Evolutionary conservation across 2,113 vertebrate genomes (phyloP).

Genomic region (Dryoscopus gambensis): DNA sequence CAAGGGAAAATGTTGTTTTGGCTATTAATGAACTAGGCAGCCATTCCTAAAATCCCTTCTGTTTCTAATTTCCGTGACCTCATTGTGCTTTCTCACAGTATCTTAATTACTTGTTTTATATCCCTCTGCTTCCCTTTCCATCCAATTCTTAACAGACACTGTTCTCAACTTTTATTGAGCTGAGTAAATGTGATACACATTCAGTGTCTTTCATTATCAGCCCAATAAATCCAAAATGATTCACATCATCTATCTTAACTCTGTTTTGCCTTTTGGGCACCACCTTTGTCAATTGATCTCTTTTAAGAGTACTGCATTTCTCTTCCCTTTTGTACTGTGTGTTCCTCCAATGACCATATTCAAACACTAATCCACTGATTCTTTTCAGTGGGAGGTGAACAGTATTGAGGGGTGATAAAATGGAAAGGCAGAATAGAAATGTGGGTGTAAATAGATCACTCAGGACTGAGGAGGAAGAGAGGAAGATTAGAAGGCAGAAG

Average conservation of each 20-base stretch:
- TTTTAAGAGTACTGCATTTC: not conserved
- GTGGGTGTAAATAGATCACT: not conserved
- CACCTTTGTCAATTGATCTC: not conserved
- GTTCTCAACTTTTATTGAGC: constrained; percentile 1
- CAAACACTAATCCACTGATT: not conserved
- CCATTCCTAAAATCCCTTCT: not conserved
- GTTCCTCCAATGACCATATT: not conserved
- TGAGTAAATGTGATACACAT: not conserved
- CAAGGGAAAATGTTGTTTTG: not conserved
- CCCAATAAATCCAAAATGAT: constrained; percentile 33
- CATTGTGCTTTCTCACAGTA: not conserved
- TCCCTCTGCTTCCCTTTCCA: not conserved
- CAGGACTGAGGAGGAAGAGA: not conserved
- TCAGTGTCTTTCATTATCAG: constrained; percentile 21
- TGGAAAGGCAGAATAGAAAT: not conserved
- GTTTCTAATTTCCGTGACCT: not conserved
- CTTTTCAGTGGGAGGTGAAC: not conserved
- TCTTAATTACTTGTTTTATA: constrained; percentile 17
- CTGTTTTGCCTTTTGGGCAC: constrained; percentile 17
- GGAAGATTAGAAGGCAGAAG: not conserved
- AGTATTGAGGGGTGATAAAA: not conserved
- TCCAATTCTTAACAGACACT: not conserved
- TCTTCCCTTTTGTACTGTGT: not conserved
- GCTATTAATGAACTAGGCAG: not conserved
- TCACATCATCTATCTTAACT: not conserved